Evolutionary conservation across 2,888 invertebrate genomes (phyloP).

Genomic region (Imbricaverruca yamaguchii): DNA sequence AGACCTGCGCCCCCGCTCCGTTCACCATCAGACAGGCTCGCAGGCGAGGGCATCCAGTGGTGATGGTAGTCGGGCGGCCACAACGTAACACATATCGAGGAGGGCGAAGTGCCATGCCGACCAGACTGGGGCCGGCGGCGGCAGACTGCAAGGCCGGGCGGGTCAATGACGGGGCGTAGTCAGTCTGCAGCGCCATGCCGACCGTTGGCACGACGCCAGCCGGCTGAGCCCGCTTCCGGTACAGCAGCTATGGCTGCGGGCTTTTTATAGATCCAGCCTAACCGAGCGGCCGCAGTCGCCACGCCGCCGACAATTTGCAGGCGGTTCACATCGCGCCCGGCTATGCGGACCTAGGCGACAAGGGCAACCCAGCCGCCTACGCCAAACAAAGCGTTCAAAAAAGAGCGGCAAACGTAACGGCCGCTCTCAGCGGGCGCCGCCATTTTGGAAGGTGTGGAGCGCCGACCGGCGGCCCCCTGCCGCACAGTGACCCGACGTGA

Average conservation of each 20-base stretch:
- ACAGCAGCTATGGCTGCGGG: background rate
- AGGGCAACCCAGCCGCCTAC: no score
- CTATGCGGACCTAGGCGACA: no score
- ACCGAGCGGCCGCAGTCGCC: background rate
- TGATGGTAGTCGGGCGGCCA: no score
- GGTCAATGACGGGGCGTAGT: background rate
- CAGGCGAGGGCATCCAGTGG: no score
- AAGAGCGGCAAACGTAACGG: background rate
- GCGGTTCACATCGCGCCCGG: background rate
- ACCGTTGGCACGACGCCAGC: background rate
- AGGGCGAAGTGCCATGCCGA: no score
- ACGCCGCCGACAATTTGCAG: background rate
- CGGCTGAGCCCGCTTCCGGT: background rate
- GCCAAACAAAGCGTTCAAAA: slow-evolving; percentile 6
- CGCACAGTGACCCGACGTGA: background rate
- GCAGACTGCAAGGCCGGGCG: background rate
- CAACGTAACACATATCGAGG: no score
- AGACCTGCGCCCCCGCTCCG: no score
- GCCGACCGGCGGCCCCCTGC: background rate
- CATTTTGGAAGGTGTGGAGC: background rate
- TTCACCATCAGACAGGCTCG: no score
- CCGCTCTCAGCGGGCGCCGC: background rate
- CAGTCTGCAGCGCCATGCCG: background rate
- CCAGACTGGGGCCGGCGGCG: no score
- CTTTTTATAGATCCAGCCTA: background rate